Evolutionary conservation across 2,113 vertebrate species (phyloP).

Genomic region (Oryzias celebensis): DNA sequence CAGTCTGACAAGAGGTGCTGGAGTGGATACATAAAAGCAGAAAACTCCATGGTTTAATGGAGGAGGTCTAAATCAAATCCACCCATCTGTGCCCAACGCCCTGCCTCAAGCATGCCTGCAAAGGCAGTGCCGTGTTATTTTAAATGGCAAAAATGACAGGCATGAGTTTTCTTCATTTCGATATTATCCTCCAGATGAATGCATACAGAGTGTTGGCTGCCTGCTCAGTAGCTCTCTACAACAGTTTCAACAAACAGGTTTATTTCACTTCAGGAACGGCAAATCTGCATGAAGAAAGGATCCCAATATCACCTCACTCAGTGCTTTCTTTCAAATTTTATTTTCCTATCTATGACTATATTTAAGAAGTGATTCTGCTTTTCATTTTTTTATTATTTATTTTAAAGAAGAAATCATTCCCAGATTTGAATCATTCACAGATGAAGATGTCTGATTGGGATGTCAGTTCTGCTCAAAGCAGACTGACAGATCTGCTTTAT

Average conservation of each 20-base stretch:
- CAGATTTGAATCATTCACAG: constrained; percentile 13
- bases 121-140: constrained; percentile 49
- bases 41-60: background rate
- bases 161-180: constrained; percentile 51
- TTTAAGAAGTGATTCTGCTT: constrained; percentile 19
- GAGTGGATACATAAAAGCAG: background rate
- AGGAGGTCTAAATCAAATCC: constrained; percentile 13
- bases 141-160: constrained; percentile 39
- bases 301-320: constrained; percentile 38
- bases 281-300: constrained; percentile 66
- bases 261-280: constrained; percentile 49
- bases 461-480: constrained; percentile 28
- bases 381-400: constrained; percentile 21
- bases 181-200: constrained; percentile 53
- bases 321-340: constrained; percentile 39
- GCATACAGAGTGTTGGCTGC: constrained; percentile 49
- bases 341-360: constrained; percentile 4
- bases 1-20: constrained; percentile 18
- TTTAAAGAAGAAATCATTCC: constrained; percentile 1
- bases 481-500: constrained; percentile 16
- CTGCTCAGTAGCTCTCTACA: constrained; percentile 47
- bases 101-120: constrained; percentile 55
- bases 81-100: constrained; percentile 17
- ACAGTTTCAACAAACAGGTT: constrained; percentile 57
- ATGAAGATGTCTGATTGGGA: constrained; percentile 26